phyloP scores from a whole-genome alignment of 2,888 invertebrate species.

The Ptilodon capucinus region DNA sequence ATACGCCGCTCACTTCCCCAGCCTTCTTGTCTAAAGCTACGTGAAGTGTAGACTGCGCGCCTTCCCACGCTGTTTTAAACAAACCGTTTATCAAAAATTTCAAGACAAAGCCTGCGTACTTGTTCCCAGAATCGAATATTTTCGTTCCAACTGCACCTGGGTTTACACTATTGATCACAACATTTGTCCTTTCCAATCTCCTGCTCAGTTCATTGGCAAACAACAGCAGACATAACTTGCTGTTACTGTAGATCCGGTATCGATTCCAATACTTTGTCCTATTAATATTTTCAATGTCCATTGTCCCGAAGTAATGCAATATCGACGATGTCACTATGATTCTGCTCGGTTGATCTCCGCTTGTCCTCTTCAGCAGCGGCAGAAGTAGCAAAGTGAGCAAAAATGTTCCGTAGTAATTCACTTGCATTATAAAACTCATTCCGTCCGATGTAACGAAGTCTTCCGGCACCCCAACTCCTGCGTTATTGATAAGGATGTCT shows the following conservation, averaged over 20 bases:
- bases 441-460: conserved; percentile 86
- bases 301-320: conserved; percentile 83
- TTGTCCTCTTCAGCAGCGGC: conserved; percentile 85
- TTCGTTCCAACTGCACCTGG: conserved; percentile 91
- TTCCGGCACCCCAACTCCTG: conserved; percentile 84
- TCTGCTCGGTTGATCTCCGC: conserved; percentile 83
- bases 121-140: conserved; percentile 82
- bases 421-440: conserved; percentile 92
- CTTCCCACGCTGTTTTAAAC: conserved; percentile 87
- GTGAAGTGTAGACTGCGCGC: conserved; percentile 89
- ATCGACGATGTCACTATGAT: conserved; percentile 89
- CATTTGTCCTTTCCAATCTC: conserved; percentile 82
- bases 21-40: conserved; percentile 78
- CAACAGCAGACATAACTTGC: conserved; percentile 88
- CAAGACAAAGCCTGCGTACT: conserved; percentile 73
- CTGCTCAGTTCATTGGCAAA: conserved; percentile 86
- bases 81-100: conserved; percentile 73
- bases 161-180: conserved; percentile 91
- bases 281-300: conserved; percentile 84
- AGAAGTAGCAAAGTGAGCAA: conserved; percentile 93
- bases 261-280: conserved; percentile 77
- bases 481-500: conserved; percentile 93
- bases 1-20: conserved; percentile 84
- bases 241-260: conserved; percentile 74
- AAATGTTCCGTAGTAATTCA: conserved; percentile 96